Evolutionary conservation across 2,113 vertebrate species (phyloP).

Genomic region (Meleagris gallopavo): DNA sequence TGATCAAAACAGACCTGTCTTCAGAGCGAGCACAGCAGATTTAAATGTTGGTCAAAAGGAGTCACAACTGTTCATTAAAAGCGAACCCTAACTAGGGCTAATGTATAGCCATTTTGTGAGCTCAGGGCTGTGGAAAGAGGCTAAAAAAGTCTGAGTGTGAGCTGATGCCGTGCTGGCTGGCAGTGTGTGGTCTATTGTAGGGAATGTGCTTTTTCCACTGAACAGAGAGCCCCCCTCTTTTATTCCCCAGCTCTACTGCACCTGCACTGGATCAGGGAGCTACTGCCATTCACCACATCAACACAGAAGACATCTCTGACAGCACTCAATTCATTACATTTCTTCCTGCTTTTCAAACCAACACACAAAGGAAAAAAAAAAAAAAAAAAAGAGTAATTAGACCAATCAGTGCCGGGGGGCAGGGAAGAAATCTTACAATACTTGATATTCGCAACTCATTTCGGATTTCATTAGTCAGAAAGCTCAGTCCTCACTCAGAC

Average conservation of each 20-base stretch:
- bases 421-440: slow-evolving; percentile 76
- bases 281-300: slow-evolving; percentile 92
- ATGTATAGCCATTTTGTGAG: slow-evolving; percentile 85
- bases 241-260: slow-evolving; percentile 87
- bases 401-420: slow-evolving; percentile 71
- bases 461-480: slow-evolving; percentile 75
- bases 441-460: slow-evolving; percentile 78
- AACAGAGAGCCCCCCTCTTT: slow-evolving; percentile 81
- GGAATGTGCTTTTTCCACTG: slow-evolving; percentile 86
- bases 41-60: slow-evolving; percentile 77
- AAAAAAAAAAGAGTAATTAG: slow-evolving; percentile 71
- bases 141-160: slow-evolving; percentile 80
- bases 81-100: slow-evolving; percentile 75
- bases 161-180: slow-evolving; percentile 94
- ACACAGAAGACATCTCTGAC: slow-evolving; percentile 90
- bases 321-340: slow-evolving; percentile 91
- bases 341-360: slow-evolving; percentile 88
- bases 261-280: slow-evolving; percentile 94
- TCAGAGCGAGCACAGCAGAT: slow-evolving; percentile 71
- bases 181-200: slow-evolving; percentile 98
- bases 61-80: slow-evolving; percentile 83
- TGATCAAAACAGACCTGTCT: slow-evolving; percentile 70
- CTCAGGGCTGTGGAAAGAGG: slow-evolving; percentile 79
- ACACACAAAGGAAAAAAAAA: slow-evolving; percentile 56
- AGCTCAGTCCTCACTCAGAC: slow-evolving; percentile 35